Evolutionary conservation across 2,113 vertebrate genomes (phyloP), one percentile per base, ranked within the genome.

Genomic region (Nanger granti): DNA sequence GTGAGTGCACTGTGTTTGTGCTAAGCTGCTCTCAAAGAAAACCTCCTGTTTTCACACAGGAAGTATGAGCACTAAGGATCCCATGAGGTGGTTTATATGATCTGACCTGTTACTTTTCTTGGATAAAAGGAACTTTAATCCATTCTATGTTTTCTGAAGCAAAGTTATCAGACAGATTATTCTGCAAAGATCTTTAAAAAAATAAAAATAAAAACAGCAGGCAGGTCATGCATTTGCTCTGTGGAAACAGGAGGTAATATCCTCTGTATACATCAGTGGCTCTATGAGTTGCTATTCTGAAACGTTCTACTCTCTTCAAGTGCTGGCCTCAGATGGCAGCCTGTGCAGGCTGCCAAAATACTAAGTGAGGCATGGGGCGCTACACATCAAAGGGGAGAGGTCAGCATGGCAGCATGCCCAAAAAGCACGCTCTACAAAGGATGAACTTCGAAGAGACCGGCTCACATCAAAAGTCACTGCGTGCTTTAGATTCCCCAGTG

Each of bases 401-500:
- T 62, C 3, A 9, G 47, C 2, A 1, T 31, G n/a, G 87, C 60
- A 4, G 69, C 82, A 57, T 95, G 97, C 94, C 96, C 59, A 5
- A 91, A 93, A 54, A 41, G 83, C 94, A 87, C 4, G 12, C 89
- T 28, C 47, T 2, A 14, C 17, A 92, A 60, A 6, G 90, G 89
- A 62, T 79, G 88, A 80, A 96, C 91, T 98, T 96, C 7, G 29
- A 96, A 49, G 87, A 55, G 57, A 84, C 41, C 88, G 59, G 7
- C 54, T 98, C 94, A 96, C 95, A 97, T 93, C 95, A 98, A 95
- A 98, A 20, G 22, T 96, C 89, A 94, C 47, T 3, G 60, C 0
- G 0, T 20, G 1, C 92, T 89, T 95, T 79, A 57, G 87, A 96
- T 97, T 98, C 96, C 96, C 41, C 18, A 6, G 85, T 4, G 89